Evolutionary conservation across 2,888 invertebrate species (phyloP).

Genomic region (Hoplodrina blanda): DNA sequence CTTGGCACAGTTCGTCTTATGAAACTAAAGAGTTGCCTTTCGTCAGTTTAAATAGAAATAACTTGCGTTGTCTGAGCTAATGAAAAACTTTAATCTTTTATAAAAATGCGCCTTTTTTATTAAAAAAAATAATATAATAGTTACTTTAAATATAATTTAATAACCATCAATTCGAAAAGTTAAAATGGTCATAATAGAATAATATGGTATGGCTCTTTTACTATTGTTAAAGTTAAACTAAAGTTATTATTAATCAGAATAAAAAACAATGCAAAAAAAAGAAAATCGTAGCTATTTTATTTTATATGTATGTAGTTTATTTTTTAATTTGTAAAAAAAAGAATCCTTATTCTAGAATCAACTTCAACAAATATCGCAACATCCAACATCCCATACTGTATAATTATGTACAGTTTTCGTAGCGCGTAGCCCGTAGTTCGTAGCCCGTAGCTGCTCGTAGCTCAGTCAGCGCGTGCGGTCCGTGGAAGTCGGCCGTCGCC

Average conservation of each 20-base stretch:
- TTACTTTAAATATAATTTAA: too few relatives aligned
- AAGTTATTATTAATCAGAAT: too few relatives aligned
- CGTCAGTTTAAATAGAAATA: slow-evolving; percentile 32
- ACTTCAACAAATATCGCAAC: not conserved
- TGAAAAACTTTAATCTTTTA: too few relatives aligned
- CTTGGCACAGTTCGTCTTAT: slow-evolving; percentile 20
- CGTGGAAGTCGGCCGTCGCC: slow-evolving; percentile 81
- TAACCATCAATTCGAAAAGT: slow-evolving; percentile 1
- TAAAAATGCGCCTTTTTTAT: too few relatives aligned
- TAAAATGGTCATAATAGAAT: too few relatives aligned
- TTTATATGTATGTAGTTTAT: too few relatives aligned
- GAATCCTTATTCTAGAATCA: not conserved
- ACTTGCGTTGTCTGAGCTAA: slow-evolving; percentile 11
- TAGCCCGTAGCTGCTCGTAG: slow-evolving; percentile 68
- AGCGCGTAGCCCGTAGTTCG: slow-evolving; percentile 70
- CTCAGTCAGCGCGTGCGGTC: slow-evolving; percentile 83
- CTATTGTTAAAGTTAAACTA: too few relatives aligned
- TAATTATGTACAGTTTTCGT: slow-evolving; percentile 59
- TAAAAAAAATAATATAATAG: too few relatives aligned
- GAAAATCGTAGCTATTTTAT: too few relatives aligned
- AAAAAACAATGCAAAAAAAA: too few relatives aligned
- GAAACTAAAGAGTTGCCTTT: slow-evolving; percentile 29
- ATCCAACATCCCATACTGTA: slow-evolving; percentile 1
- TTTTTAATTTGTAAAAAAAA: too few relatives aligned
- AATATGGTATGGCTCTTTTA: too few relatives aligned